These are phyloP conservation scores for Amphipyra berbera DNA, from an alignment of 2,888 invertebrate species.

Conservation along the genomic window DNA sequence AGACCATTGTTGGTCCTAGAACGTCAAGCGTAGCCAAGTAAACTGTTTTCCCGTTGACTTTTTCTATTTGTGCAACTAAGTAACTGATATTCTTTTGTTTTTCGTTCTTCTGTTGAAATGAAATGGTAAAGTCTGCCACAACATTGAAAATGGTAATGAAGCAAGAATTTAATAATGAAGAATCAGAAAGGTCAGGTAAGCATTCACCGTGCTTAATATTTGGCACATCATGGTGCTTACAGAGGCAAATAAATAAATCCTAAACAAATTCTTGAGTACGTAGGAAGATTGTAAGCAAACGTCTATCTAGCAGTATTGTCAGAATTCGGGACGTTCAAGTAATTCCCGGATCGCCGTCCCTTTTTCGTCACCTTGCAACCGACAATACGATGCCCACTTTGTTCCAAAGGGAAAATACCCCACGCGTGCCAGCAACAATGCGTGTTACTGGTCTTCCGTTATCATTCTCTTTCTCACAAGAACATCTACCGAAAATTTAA, in stretches of 20 bases:
- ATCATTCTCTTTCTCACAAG: slow-evolving; percentile 53
- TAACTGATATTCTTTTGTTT: slow-evolving; percentile 52
- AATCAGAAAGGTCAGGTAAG: slow-evolving; percentile 11
- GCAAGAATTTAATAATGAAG: slow-evolving; percentile 8
- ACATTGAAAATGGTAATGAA: slow-evolving; percentile 38
- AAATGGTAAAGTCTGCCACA: slow-evolving; percentile 23
- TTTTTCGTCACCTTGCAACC: slow-evolving; percentile 16
- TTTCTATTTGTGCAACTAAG: slow-evolving; percentile 46
- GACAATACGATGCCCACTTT: slow-evolving; percentile 18
- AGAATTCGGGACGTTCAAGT: slow-evolving; percentile 15
- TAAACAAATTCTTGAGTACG: slow-evolving; percentile 28
- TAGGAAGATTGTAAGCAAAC: slow-evolving; percentile 9
- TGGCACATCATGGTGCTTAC: slow-evolving; percentile 10
- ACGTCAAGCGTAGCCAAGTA: slow-evolving; percentile 50
- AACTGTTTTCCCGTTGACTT: slow-evolving; percentile 43
- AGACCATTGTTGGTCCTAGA: slow-evolving; percentile 37
- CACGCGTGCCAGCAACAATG: slow-evolving; percentile 37
- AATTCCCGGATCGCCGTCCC: slow-evolving; percentile 15
- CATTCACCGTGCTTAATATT: background rate
- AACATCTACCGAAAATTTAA: slow-evolving; percentile 75
- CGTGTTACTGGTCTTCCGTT: slow-evolving; percentile 44
- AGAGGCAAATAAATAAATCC: slow-evolving; percentile 19
- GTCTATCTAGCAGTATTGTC: background rate
- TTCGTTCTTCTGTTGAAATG: slow-evolving; percentile 36
- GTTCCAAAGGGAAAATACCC: slow-evolving; percentile 31